Percentiles rank a stretch among this genome's conserved stretches.
phyloP scores from a whole-genome alignment of 2,113 vertebrate genomes.

The Oreochromis spilurus region DNA sequence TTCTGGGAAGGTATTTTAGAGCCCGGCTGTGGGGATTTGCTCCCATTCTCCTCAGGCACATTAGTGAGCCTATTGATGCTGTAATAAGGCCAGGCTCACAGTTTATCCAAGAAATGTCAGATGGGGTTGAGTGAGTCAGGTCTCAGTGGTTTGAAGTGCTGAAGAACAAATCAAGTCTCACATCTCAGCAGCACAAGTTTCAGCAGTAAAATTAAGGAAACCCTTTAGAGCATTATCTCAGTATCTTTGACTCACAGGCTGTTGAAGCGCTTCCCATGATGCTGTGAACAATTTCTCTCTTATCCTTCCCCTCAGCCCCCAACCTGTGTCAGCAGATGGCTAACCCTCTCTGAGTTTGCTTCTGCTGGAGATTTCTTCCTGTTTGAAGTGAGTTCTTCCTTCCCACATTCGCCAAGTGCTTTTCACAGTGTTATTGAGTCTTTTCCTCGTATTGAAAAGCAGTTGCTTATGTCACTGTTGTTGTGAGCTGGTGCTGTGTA shows the following conservation, averaged over 20 bases:
- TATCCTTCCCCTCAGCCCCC: not conserved
- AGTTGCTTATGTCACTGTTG: not conserved
- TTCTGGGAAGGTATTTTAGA: not conserved
- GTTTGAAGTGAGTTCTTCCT: not conserved
- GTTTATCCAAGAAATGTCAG: not conserved
- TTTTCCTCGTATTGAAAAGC: not conserved
- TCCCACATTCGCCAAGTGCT: not conserved
- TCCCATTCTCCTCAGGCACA: not conserved
- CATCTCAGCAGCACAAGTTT: not conserved
- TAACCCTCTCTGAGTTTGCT: not conserved
- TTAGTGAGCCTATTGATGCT: not conserved
- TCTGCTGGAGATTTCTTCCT: not conserved
- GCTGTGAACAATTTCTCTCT: not conserved
- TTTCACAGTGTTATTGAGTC: not conserved
- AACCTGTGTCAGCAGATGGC: fast-evolving
- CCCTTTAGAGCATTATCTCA: not conserved
- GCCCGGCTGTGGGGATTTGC: not conserved
- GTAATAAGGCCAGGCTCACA: not conserved
- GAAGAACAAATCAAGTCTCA: not conserved
- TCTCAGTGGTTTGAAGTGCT: not conserved
- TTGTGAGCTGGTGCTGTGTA: not conserved
- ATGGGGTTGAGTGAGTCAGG: fast-evolving
- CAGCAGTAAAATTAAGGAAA: fast-evolving
- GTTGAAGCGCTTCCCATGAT: not conserved
- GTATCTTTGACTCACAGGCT: not conserved